Conservation (phyloP, 2,888 invertebrate species). For the Latrodectus hesperus region DNA sequence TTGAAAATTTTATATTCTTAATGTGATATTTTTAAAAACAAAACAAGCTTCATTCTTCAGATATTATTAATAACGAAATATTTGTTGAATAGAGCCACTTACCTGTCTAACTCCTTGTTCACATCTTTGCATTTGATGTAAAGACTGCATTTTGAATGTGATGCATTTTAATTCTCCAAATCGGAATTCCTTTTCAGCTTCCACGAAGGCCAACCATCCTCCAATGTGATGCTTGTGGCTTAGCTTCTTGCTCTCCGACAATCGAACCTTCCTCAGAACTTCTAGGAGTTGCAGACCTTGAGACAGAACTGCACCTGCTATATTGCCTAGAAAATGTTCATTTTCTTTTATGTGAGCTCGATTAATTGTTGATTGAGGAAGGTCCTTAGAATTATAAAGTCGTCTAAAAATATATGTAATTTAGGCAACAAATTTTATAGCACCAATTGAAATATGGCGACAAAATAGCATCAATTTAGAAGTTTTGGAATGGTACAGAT, state of each 20-base stretch:
- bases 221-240: conserved; percentile 50
- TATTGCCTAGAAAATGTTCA: conserved; percentile 26
- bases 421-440: too few relatives aligned
- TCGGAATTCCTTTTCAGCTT: conserved; percentile 47
- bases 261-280: conserved; percentile 7
- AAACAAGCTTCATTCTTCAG: too few relatives aligned
- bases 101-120: conserved; percentile 26
- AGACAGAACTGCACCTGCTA: conserved; percentile 32
- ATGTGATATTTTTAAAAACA: too few relatives aligned
- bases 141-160: conserved; percentile 17
- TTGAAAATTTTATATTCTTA: too few relatives aligned
- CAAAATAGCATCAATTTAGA: too few relatives aligned
- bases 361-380: not conserved
- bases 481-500: too few relatives aligned
- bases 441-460: too few relatives aligned
- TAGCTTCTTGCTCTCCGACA: not conserved
- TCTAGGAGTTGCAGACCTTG: conserved; percentile 25
- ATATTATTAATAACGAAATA: too few relatives aligned
- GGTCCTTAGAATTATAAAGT: too few relatives aligned
- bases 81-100: not conserved
- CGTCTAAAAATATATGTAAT: too few relatives aligned
- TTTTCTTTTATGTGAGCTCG: not conserved
- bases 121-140: conserved; percentile 35
- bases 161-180: conserved; percentile 23
- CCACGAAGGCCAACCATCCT: conserved; percentile 52